These are phyloP conservation scores for Ectemnius cavifrons DNA, from an alignment of 2,888 invertebrate genomes.

Conservation along the genomic window DNA sequence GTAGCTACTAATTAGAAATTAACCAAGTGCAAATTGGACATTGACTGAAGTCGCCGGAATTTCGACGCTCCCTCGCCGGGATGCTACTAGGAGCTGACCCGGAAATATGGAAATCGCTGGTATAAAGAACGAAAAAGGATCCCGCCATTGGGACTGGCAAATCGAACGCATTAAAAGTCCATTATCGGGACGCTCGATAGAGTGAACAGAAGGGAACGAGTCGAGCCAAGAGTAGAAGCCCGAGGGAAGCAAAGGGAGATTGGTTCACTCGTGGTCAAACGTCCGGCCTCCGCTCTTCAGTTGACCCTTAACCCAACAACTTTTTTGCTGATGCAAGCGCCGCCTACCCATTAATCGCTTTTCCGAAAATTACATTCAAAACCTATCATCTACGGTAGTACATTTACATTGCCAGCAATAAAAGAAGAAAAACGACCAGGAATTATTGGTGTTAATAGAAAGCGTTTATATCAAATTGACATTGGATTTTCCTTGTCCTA, in stretches of 20 bases:
- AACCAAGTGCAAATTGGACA: not conserved
- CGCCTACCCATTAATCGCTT: not conserved
- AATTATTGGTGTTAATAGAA: too few relatives aligned
- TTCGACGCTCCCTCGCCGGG: not conserved
- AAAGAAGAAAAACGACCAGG: too few relatives aligned
- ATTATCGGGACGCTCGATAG: conserved; percentile 52
- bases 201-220: conserved; percentile 24
- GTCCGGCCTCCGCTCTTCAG: conserved; percentile 36
- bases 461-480: too few relatives aligned
- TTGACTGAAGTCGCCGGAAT: not conserved
- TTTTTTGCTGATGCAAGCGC: conserved; percentile 17
- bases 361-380: too few relatives aligned
- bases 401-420: too few relatives aligned
- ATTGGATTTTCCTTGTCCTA: too few relatives aligned
- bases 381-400: too few relatives aligned
- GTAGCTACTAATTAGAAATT: not conserved
- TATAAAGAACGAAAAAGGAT: conserved; percentile 43
- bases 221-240: conserved; percentile 30
- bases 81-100: conserved; percentile 14
- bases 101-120: conserved; percentile 60
- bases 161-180: conserved; percentile 67
- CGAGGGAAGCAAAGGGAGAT: conserved; percentile 32
- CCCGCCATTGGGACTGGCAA: conserved; percentile 48
- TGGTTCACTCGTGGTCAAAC: conserved; percentile 9
- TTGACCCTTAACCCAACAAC: conserved; percentile 49